Evolutionary conservation across 1,140 invertebrate genomes (phyloP).

Genomic region (Halictus rubicundus): DNA sequence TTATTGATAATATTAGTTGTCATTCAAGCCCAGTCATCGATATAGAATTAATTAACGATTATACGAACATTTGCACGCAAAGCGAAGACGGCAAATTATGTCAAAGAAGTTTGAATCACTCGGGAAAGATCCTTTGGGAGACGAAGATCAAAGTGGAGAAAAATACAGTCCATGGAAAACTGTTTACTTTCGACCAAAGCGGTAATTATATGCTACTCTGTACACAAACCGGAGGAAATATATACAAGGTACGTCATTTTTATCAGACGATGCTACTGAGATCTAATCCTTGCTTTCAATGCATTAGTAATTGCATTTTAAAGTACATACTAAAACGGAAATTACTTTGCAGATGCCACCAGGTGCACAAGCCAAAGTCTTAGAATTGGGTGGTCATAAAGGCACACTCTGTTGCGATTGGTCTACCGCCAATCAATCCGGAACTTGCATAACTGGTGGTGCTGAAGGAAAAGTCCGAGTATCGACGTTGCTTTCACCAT

Average conservation of each 20-base stretch:
- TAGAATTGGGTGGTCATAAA: slow-evolving; percentile 83
- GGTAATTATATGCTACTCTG: slow-evolving; percentile 84
- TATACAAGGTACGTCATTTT: slow-evolving; percentile 82
- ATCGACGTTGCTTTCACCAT: slow-evolving; percentile 82
- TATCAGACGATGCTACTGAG: neutral
- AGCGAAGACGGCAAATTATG: slow-evolving; percentile 82
- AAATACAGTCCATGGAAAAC: slow-evolving; percentile 76
- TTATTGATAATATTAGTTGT: slow-evolving; percentile 81
- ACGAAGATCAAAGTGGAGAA: slow-evolving; percentile 78
- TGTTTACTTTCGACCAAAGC: slow-evolving; percentile 83
- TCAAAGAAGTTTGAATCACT: slow-evolving; percentile 82
- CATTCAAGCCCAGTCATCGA: slow-evolving; percentile 82
- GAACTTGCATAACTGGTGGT: slow-evolving; percentile 84
- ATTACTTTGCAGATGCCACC: slow-evolving; percentile 74
- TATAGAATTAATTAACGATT: slow-evolving; percentile 82
- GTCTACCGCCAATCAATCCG: slow-evolving; percentile 84
- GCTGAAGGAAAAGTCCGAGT: slow-evolving; percentile 83
- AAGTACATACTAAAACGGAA: neutral
- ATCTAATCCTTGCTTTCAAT: too few relatives aligned
- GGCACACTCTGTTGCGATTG: slow-evolving; percentile 84
- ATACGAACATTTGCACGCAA: slow-evolving; percentile 82
- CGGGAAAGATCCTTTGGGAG: slow-evolving; percentile 80
- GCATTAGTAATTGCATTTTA: neutral
- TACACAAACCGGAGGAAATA: slow-evolving; percentile 81
- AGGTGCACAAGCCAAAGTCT: slow-evolving; percentile 76